phyloP scores from a whole-genome alignment of 2,113 vertebrate genomes.

The Cromileptes altivelis region DNA sequence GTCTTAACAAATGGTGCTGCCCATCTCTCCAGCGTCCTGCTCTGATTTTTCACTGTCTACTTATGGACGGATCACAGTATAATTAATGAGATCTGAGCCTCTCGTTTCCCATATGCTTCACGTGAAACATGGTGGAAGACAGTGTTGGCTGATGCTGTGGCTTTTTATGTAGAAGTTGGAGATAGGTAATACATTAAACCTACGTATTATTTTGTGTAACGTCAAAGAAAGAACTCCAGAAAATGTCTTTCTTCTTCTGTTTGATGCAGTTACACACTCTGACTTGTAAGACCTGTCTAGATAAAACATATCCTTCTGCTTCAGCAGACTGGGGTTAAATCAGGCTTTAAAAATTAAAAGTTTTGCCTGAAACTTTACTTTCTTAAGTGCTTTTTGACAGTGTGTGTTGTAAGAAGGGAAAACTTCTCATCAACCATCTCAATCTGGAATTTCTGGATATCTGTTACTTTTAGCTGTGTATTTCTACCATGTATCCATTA shows the following conservation, averaged over 20 bases:
- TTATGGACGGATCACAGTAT: constrained; percentile 27
- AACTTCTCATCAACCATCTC: background rate
- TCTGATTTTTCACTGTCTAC: constrained; percentile 47
- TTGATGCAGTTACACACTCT: background rate
- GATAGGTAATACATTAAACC: too few species aligned
- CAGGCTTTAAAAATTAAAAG: background rate
- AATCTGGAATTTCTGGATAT: too few species aligned
- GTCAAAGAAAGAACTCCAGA: background rate
- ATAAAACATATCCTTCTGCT: constrained; percentile 1
- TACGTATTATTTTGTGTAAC: background rate
- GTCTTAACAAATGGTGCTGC: background rate
- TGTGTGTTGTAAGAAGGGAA: background rate
- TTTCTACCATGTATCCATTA: background rate
- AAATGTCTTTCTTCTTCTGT: background rate
- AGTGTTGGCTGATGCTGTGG: background rate
- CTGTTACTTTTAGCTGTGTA: background rate
- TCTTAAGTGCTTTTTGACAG: constrained; percentile 31
- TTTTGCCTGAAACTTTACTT: constrained; percentile 1
- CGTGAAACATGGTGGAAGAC: constrained; percentile 6
- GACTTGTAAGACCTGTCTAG: background rate
- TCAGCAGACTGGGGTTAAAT: constrained; percentile 8
- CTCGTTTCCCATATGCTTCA: background rate
- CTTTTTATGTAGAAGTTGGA: background rate
- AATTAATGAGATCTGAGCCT: constrained; percentile 46
- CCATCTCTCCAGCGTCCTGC: constrained; percentile 25